Evolutionary conservation across 64 coral and sea anemone species (phyloP).

Genomic region (Montipora sp.): DNA sequence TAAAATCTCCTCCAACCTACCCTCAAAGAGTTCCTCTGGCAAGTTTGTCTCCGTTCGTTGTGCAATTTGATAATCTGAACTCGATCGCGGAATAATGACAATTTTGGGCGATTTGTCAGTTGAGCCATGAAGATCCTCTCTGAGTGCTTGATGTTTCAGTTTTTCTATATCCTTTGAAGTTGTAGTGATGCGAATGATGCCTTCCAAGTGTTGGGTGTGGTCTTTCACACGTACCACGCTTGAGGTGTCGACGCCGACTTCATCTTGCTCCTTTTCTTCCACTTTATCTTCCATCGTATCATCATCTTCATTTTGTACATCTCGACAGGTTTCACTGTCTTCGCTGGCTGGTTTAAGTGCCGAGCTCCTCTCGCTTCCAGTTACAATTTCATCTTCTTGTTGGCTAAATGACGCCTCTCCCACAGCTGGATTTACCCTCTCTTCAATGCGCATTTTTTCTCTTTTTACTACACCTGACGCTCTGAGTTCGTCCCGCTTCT

Average conservation of each 20-base stretch:
- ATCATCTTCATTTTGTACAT: neutral
- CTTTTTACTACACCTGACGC: conserved; percentile 29
- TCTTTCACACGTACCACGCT: conserved; percentile 56
- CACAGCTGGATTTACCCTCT: neutral
- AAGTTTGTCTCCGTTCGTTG: neutral
- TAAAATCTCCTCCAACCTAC: conserved; percentile 10
- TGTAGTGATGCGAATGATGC: conserved; percentile 22
- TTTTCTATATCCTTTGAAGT: conserved; percentile 42
- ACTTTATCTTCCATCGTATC: neutral
- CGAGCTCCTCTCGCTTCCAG: neutral
- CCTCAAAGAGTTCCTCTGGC: neutral
- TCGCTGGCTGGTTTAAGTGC: neutral
- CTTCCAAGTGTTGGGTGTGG: conserved; percentile 56
- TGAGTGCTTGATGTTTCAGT: conserved; percentile 14
- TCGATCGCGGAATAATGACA: neutral
- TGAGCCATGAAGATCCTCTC: neutral
- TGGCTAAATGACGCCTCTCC: neutral
- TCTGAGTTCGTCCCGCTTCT: neutral
- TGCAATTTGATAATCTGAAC: neutral
- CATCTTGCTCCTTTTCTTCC: neutral
- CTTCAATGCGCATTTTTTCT: conserved; percentile 18
- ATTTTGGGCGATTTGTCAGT: neutral
- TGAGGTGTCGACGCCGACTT: conserved; percentile 50
- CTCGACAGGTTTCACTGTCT: neutral
- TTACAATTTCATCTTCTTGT: neutral